Conservation (phyloP, 2,797 vertebrate genomes). For the Cuculus canorus region DNA sequence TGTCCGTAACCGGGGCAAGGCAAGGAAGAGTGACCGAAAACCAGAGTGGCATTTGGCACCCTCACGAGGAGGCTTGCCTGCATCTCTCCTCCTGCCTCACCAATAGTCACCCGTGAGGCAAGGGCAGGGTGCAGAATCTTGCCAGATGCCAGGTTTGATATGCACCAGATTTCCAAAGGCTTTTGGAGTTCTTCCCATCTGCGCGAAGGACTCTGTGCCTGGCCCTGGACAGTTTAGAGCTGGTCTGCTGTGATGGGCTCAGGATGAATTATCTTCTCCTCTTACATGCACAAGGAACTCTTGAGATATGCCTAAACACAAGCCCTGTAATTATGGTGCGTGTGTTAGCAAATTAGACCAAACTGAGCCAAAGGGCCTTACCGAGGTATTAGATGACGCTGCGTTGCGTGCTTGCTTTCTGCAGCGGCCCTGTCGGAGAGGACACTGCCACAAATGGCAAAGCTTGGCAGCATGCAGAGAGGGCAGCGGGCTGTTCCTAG, state of each 20-base stretch:
- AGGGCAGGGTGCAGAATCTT: background rate
- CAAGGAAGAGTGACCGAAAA: background rate
- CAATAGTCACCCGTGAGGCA: background rate
- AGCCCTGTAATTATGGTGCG: background rate
- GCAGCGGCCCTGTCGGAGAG: background rate
- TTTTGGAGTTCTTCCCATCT: background rate
- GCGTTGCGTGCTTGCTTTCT: background rate
- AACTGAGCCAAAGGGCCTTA: background rate
- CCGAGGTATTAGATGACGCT: background rate
- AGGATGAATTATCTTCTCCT: background rate
- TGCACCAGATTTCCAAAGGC: background rate
- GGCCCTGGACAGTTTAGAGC: background rate
- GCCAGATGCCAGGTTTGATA: background rate
- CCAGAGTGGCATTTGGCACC: background rate
- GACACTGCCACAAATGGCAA: background rate
- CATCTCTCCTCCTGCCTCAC: background rate
- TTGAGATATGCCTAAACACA: background rate
- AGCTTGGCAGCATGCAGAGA: background rate
- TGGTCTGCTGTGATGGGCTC: background rate
- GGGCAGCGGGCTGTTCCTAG: background rate
- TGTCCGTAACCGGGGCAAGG: background rate
- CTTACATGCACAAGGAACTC: background rate
- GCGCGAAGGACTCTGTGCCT: background rate
- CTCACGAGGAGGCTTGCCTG: fast-evolving
- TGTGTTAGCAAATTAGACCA: slow-evolving; percentile 6